Evolutionary conservation across 2,113 vertebrate species (phyloP), one percentile per base, ranked within the genome.

Genomic region (Oryzias woworae): DNA sequence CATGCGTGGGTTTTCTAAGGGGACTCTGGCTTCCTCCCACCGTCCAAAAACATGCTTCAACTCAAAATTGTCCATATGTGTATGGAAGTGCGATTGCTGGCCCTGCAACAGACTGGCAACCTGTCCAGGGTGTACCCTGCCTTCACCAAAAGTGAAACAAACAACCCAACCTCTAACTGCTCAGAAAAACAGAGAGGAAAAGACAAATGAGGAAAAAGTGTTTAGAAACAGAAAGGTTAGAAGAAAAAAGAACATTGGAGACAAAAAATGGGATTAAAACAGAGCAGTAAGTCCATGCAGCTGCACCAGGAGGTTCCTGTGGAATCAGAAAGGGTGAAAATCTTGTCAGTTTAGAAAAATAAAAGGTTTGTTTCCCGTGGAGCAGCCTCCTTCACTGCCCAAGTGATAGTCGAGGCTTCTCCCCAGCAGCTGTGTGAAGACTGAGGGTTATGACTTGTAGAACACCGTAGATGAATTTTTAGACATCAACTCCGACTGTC

Each of bases 291-390:
- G 61, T 78, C 64, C 67, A 57, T 72, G 44, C 53, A 49, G 48
- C 31, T 2, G 46, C 60, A 58, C 54, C 62, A 50, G 52, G 70
- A 82, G 47, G 14, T 44, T 84, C 88, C 87, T 88, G 85, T 78
- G 73, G 76, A 88, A 85, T 77, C 49, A 64, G 53, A 88, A 84
- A 80, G 44, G 78, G 77, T 78, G 41, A 89, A 77, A 54, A 79
- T 72, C 58, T 86, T 71, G 83, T 84, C 69, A 78, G 79, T 52
- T 80, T 64, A 68, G 36, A 36, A 36, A 59, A 61, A 63, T 54
- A 77, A 62, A 53, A 78, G 61, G 45, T 65, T 42, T 6, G 56
- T 77, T 82, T 77, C 62, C 75, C 70, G 17, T 58, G 72, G 36
- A 74, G 71, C 53, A 66, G 71, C 55, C 50, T 41, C 42, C 42